Evolutionary conservation across 2,797 vertebrate genomes (phyloP).

Genomic region (Spheniscus humboldti): DNA sequence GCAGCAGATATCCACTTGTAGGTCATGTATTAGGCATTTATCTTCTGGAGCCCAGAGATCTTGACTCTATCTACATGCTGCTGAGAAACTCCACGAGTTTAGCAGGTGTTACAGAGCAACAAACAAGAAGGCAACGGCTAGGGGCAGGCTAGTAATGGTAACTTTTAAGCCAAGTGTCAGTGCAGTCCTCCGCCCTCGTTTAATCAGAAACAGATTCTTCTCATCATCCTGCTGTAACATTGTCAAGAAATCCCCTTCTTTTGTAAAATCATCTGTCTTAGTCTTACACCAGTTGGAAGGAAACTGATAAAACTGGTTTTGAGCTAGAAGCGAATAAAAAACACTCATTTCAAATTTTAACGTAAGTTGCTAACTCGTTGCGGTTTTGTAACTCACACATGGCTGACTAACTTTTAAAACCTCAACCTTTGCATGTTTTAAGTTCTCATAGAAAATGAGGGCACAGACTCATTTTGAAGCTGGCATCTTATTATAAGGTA

Average conservation of each 20-base stretch:
- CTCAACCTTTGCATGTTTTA: slow-evolving; percentile 21
- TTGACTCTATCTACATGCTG: background rate
- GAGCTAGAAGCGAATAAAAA: background rate
- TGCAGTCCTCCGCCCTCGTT: background rate
- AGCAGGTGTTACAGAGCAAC: background rate
- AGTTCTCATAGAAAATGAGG: slow-evolving; percentile 28
- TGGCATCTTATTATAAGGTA: background rate
- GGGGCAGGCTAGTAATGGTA: background rate
- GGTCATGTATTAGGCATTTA: background rate
- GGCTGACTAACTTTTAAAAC: slow-evolving; percentile 1
- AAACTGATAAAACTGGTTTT: background rate
- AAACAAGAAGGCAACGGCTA: background rate
- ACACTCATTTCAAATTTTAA: slow-evolving; percentile 18
- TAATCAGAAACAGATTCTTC: background rate
- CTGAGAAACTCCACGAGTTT: background rate
- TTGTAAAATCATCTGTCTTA: background rate
- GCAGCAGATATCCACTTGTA: background rate
- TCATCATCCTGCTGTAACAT: background rate
- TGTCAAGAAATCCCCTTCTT: background rate
- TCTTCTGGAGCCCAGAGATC: background rate
- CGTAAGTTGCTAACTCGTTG: background rate
- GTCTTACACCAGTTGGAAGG: background rate
- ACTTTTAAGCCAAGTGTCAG: background rate
- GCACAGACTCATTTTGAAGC: slow-evolving; percentile 27
- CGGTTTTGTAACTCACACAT: background rate